Base-by-base conservation (phyloP, 2,888 invertebrate species). In the Heliconius sara region DNA sequence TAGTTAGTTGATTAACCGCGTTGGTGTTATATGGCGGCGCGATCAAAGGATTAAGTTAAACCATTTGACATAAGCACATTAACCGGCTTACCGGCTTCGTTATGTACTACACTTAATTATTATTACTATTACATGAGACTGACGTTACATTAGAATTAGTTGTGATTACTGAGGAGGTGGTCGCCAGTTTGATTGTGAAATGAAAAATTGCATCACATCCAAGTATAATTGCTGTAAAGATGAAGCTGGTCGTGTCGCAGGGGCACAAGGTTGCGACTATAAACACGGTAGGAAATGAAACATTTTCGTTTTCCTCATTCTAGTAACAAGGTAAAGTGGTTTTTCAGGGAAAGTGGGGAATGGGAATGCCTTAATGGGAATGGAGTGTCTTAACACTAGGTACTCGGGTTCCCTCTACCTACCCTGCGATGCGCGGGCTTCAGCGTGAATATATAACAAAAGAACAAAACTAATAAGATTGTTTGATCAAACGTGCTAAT, bases 1-100 rank as follows among this genome's bases (percentile, higher is more conserved):
- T 70, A 79, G 78, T 83, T 83, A 85, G 86, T 85, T 80, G 77
- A 83, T 82, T 82, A 83, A 82, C 82, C 82, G 82, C 81, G 82
- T 79, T 78, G 72, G 80, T 75, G 78, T 79, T 75, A 75, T 74
- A 67, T 78, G 74, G 25, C 78, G 78, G 78, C 74, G 74, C 74
- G 78, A 83, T 83, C 84, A 82, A 83, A 81, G 83, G 83, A 83
- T 83, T 82, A 81, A 70, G 60, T 30, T 81, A 72, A 82, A 76
- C 76, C 79, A 80, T 70, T 79, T 81, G 81, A 80, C 81, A 72
- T 78, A 78, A 81, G 74, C 78, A 80, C 73, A 78, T 81, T 80
- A 82, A 34, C 67, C 57, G 70, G 77, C 70, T 80, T 80, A 82
- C 66, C 76, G 63, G 60, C 68, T 43, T 66, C 74, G 74, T 77